Base-by-base conservation (phyloP, 2,797 vertebrate genomes). In the Epinephelus coioides region DNA sequence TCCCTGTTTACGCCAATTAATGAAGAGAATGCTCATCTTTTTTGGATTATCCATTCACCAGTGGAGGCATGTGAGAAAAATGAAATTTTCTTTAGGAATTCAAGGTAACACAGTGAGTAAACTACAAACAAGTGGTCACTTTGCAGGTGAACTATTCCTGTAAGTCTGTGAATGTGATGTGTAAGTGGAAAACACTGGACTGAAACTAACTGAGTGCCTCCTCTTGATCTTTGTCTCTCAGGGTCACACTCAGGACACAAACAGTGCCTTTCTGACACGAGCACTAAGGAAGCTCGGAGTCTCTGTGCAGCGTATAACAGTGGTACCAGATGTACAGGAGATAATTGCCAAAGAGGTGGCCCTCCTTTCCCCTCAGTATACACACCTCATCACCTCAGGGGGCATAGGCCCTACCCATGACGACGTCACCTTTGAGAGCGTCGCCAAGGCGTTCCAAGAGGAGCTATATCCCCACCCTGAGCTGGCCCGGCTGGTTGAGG, bases 371-470 rank as follows among this genome's bases (percentile, higher is more conserved):
- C 21, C 93, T 15, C 95, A 91, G 27, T 97, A 96, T 78, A 97
- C 97, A 3, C 97, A 96, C 17, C 96, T 99, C 69, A 93, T 99
- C 78, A 99, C 97, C 0, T 97, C 97, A 0, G 98, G 98, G 0
- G 98, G 98, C 69, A 96, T 99, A 0, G 98, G 98, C 17, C 98
- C 98, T 84, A 99, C 98, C 0, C 98, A 99, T 0, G 98, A 99
- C 0, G 98, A 99, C 0, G 95, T 99, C 53, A 99, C 98, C 50
- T 97, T 99, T 0, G 97, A 99, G 91, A 97, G 97, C 0, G 94
- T 99, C 1, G 98, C 97, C 2, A 91, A 87, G 89, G 98, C 98
- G 0, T 99, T 99, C 7, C 93, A 96, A 0, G 98, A 99, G 71
- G 80, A 77, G 3, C 66, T 97, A 0, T 30, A 88, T 30, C 92